Evolutionary conservation across 2,888 invertebrate species (phyloP), one percentile per base, ranked within the genome.

Genomic region (Ethmia dodecea): DNA sequence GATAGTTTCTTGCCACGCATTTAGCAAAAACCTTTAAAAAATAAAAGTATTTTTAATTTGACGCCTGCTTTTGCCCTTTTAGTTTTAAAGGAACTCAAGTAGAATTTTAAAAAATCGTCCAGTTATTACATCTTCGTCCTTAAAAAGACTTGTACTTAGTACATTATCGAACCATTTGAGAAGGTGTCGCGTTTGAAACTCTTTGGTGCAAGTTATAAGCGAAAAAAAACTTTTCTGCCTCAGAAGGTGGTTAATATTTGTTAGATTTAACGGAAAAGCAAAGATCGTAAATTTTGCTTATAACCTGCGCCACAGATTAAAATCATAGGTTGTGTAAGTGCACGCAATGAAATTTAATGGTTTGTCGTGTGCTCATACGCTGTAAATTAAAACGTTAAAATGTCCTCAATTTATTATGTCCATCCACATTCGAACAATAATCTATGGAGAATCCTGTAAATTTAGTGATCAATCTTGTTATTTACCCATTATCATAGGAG

Each of bases 371-470:
- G 60, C 64, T 54, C 55, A 56, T 68, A 64, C 63, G 59, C 59
- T 70, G 67, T 72, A 66, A 70, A 71, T 64, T 62, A 49, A 48
- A 49, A 52, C 49, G 63, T 61, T 62, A 42, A 56, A 62, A 51
- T 79, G 81, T 80, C 83, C 81, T 78, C 59, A 62, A 71, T 55
- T 70, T 68, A 71, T 70, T 75, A 73, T 79, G 58, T 86, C 84
- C 84, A 84, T 86, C 84, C 84, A 83, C 68, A 52, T 68, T 71
- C 53, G 78, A 81, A 86, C 84, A 86, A 86, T 86, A 84, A 83
- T 50, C 55, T 52, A 56, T 31, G 50, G 53, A 55, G 52, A 26
- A 22, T 58, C 52, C 53, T 65, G 59, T 71, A 63, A 51, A 59
- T 60, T 41, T 63, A 60, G 60, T 42, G 52, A 47, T 43, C 42